Evolutionary conservation across 2,113 vertebrate species (phyloP).

Genomic region (Ceyx cyanopectus): DNA sequence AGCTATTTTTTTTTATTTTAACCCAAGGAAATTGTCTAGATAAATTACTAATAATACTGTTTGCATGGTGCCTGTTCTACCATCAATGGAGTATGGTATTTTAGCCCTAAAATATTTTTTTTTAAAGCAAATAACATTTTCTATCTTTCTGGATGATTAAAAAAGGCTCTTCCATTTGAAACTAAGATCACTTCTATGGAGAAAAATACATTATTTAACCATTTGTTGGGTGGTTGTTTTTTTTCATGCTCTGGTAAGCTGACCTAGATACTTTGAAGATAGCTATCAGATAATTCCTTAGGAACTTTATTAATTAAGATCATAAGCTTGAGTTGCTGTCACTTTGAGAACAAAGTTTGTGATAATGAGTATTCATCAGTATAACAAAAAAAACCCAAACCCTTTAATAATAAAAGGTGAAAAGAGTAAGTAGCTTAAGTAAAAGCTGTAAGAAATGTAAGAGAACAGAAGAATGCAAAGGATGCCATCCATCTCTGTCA

Average conservation of each 20-base stretch:
- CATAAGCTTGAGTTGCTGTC: neutral
- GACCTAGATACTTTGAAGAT: neutral
- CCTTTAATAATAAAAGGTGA: neutral
- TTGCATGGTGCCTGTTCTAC: neutral
- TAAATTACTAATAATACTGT: neutral
- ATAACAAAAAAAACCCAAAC: neutral
- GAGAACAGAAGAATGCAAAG: neutral
- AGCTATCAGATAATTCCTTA: neutral
- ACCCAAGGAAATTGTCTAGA: neutral
- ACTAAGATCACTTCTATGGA: neutral
- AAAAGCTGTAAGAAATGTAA: neutral
- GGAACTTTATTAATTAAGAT: neutral
- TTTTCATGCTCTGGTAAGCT: neutral
- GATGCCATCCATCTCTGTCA: neutral
- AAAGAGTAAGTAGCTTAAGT: neutral
- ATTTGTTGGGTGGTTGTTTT: neutral
- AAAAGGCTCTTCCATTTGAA: neutral
- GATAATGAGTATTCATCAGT: neutral
- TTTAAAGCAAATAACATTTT: neutral
- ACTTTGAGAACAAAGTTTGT: neutral
- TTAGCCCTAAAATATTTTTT: neutral
- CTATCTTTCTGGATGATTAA: neutral
- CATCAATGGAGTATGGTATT: neutral
- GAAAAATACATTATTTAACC: slow-evolving; percentile 22
- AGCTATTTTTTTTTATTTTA: neutral